Evolutionary conservation across 2,888 invertebrate genomes (phyloP), one percentile per base, ranked within the genome.

Genomic region (Patella caerulea): DNA sequence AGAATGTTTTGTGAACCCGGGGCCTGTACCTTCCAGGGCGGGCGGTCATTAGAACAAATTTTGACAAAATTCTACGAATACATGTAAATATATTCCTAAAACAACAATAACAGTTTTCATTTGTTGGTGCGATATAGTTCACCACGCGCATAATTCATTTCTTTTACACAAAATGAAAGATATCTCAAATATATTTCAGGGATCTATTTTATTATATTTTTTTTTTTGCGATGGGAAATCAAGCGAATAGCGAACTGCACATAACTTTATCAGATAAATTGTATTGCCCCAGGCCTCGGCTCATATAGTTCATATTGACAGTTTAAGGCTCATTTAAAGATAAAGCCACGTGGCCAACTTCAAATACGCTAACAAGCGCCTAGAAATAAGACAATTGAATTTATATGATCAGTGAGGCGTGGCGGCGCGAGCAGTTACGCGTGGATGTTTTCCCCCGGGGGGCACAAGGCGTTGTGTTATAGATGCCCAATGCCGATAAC

Each of bases 251-350:
- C 45, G 45, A 45, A 45, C 9, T 45, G 45, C 59, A 59, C 59
- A 59, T 11, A 59, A 59, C 17, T 19, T 19, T 19, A 17, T 59
- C 14, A 59, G 19, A 59, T 19, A 59, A 17, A 59, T 19, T 17
- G 2, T 17, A 19, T n/a, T 11, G 59, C 59, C 59, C 19, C 19
- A 19, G 59, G 59, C 59, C 17, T 11, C 19, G 59, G 11, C 19
- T 59, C n/a, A 59, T 59, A 17, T n/a, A 2, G n/a, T 19, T 19
- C 59, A 59, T 4, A 59, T 59, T 59, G 59, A 59, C 19, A 59
- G 59, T 59, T 59, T 59, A 59, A 59, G 59, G 59, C 59, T 59
- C 59, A 59, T 59, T 59, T 59, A 59, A 59, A 19, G 59, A 59
- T 59, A 59, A 17, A 59, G 17, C 59, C 59, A 59, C 59, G 59